These are phyloP conservation scores for Suncus etruscus DNA, from an alignment of 2,113 vertebrate genomes.

Conservation along the genomic window DNA sequence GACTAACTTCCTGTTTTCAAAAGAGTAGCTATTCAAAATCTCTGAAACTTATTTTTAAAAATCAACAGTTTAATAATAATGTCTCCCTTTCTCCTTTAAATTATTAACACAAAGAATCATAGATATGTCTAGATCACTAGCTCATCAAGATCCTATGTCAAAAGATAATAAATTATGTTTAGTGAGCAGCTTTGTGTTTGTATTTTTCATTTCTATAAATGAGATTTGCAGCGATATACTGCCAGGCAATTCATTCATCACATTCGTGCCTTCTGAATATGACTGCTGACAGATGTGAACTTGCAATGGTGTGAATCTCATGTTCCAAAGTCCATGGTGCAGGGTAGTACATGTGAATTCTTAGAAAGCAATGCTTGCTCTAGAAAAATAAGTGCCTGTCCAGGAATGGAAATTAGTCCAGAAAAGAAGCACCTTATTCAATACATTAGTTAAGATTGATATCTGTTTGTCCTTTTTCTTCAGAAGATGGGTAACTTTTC, in stretches of 20 bases:
- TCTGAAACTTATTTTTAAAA: conserved; percentile 24
- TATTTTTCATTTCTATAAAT: not conserved
- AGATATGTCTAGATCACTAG: not conserved
- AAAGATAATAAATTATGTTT: not conserved
- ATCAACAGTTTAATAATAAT: not conserved
- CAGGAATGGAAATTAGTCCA: no score
- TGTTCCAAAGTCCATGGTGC: no score
- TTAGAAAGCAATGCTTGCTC: no score
- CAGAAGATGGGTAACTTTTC: not conserved
- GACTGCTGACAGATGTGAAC: not conserved
- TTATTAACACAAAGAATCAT: not conserved
- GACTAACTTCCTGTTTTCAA: not conserved
- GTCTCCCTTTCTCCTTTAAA: not conserved
- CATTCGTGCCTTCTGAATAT: not conserved
- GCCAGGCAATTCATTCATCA: not conserved
- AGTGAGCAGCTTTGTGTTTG: not conserved
- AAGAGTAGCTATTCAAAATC: conserved; percentile 6
- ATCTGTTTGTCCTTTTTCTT: not conserved
- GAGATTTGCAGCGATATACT: no score
- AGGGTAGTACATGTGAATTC: no score
- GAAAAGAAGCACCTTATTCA: not conserved
- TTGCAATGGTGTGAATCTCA: not conserved
- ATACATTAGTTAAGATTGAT: not conserved
- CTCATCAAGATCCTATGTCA: not conserved
- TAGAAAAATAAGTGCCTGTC: no score